Base-by-base conservation (phyloP, 2,113 vertebrate species). In the Grallaria varia region DNA sequence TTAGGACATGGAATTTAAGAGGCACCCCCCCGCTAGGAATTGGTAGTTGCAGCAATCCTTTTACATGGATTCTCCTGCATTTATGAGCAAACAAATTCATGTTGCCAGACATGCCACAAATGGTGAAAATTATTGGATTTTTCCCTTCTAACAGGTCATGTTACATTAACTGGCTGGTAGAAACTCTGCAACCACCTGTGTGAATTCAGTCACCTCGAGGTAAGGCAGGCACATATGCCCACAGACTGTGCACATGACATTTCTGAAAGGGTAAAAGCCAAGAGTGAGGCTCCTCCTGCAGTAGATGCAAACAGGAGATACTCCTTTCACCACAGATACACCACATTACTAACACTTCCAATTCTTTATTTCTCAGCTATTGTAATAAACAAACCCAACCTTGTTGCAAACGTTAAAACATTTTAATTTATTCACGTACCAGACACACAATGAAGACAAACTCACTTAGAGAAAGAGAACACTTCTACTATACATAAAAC, bases 101-200 rank as follows among this genome's bases (percentile, higher is more conserved):
- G 45, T 22, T 39, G 52, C 39, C 82, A 12, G 39, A 71, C 7
- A 16, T 39, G 12, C 64, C 84, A 50, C 47, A 56, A 12, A 44
- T 8, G n/a, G n/a, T 35, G 19, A 63, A 68, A 84, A 27, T 4
- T 14, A 52, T 14, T 59, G 50, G 8, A 52, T 89, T 72, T 28
- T 62, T 84, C 52, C 35, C 8, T 60, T 28, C 16, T 67, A 35
- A 37, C 3, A 30, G 39, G 53, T 13, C 25, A 2, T 0, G 0
- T 44, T 58, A 28, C 30, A 55, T 23, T 23, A 42, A 35, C 33
- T 49, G 81, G 12, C 33, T 81, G 47, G 39, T 67, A 78, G 20
- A 35, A 84, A 59, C 6, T 45, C 10, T 9, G 17, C 9, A 28
- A 60, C 0, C 5, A 56, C 27, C 81, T 20, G 18, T 67, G 68